Base-by-base conservation (phyloP, 2,113 vertebrate species). In the Tragelaphus imberbis region DNA sequence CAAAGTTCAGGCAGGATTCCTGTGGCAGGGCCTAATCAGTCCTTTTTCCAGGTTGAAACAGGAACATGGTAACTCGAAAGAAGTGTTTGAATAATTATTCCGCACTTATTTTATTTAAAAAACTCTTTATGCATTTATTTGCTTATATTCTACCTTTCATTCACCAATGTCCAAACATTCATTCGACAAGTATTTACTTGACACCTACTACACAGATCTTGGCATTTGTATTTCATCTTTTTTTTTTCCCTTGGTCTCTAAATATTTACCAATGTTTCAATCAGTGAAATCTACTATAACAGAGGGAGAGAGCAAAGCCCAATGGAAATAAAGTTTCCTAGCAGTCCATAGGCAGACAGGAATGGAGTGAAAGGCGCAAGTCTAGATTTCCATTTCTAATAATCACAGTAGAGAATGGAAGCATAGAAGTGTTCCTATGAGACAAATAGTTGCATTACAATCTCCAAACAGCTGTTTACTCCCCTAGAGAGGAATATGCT, bases 311-410 rank as follows among this genome's bases (percentile, higher is more conserved):
- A 61, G 53, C n/a, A 90, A 84, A 94, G 16, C 47, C 19, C 33
- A 33, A 12, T 91, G 82, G 91, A 91, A 95, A 95, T 30, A 53
- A 92, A 85, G 36, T 68, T 84, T 85, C 68, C 75, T 84, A 55
- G 55, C 21, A 95, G 40, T 88, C 27, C 63, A 88, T 36, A 91
- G 36, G 88, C 86, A 68, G 80, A 19, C 58, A 96, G 63, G 63
- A 44, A 65, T 21, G 75, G 19, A 94, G n/a, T 56, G 88, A 92
- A 97, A 82, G 27, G 47, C 2, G 36, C 53, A 81, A 65, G 77
- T 85, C 58, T 94, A 58, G 13, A 63, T 88, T 96, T 91, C 40
- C 56, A 58, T 51, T 96, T 94, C 75, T 68, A 95, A 58, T 33
- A 40, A 58, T 75, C 55, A 44, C 33, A 84, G 23, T 63, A 56